phyloP scores from a whole-genome alignment of 1,140 invertebrate genomes.

The Yoshiicerus persimilis region DNA sequence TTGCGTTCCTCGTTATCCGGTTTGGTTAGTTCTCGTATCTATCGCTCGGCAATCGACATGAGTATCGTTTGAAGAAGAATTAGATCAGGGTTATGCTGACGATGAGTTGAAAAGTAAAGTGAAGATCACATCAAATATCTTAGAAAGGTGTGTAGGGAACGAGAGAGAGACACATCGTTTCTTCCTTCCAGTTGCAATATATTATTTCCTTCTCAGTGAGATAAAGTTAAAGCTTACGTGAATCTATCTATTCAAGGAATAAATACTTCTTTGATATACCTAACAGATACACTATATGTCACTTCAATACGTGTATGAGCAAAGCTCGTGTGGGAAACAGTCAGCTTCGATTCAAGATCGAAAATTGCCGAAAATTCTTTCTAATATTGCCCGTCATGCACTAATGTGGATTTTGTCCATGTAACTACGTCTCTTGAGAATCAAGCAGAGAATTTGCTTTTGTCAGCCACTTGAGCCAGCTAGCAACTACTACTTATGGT shows the following conservation, averaged over 20 bases:
- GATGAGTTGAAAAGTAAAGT: background rate
- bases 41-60: too few species aligned
- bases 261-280: background rate
- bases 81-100: background rate
- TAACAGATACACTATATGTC: too few species aligned
- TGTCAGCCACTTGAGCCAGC: background rate
- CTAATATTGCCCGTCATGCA: background rate
- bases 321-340: background rate
- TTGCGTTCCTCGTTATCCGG: too few species aligned
- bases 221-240: background rate
- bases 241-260: background rate
- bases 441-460: background rate
- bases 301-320: background rate
- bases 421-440: background rate
- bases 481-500: background rate
- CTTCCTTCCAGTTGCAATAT: background rate
- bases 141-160: too few species aligned
- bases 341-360: background rate
- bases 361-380: background rate
- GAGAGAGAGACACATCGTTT: too few species aligned
- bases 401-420: background rate
- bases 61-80: too few species aligned
- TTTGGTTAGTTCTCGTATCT: too few species aligned
- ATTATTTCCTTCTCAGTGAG: background rate
- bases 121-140: too few species aligned